phyloP scores from a whole-genome alignment of 1,140 invertebrate genomes.

The Cherax destructor region DNA sequence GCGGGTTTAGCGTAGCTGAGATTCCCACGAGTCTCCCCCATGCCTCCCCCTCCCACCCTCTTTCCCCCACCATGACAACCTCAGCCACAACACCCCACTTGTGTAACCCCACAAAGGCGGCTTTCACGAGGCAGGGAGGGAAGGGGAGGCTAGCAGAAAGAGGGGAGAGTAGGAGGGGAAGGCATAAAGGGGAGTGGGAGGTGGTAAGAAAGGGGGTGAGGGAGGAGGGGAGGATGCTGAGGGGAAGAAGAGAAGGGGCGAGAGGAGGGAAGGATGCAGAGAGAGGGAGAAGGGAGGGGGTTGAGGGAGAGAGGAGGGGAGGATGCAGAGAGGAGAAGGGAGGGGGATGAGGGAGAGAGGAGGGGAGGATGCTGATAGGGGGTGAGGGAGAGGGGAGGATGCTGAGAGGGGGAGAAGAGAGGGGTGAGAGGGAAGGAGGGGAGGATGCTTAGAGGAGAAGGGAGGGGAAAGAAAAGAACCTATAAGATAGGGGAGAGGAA shows the following conservation, averaged over 20 bases:
- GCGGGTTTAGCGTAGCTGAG: too few relatives aligned
- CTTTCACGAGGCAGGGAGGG: neutral
- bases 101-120: too few relatives aligned
- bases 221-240: neutral
- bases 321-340: neutral
- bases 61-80: too few relatives aligned
- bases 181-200: neutral
- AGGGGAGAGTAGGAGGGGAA: neutral
- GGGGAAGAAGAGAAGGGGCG: neutral
- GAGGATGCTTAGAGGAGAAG: neutral
- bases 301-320: neutral
- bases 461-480: neutral
- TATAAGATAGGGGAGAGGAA: neutral
- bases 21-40: neutral
- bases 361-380: neutral
- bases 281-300: constrained; percentile 4
- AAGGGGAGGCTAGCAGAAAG: neutral
- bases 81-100: too few relatives aligned
- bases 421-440: neutral
- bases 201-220: neutral
- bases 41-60: too few relatives aligned
- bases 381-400: neutral
- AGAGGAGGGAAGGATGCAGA: neutral
- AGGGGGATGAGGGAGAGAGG: neutral
- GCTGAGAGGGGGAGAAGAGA: neutral